Percentiles rank a stretch among this genome's conserved stretches.
These are phyloP conservation scores for Raja brachyura DNA, from an alignment of 2,113 vertebrate genomes.

Conservation along the genomic window DNA sequence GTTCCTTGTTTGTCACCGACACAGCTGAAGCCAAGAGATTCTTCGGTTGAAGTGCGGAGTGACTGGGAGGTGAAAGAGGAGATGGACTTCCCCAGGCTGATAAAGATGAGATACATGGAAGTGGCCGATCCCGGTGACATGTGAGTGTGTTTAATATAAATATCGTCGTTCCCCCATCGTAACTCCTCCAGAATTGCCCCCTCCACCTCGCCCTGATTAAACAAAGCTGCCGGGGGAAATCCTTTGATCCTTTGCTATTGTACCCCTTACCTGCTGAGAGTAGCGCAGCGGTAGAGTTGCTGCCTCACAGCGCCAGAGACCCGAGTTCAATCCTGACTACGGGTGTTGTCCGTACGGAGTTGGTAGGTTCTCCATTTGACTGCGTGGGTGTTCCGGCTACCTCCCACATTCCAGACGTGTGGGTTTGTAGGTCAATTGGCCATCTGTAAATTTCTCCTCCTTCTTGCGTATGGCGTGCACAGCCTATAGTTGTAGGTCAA, in stretches of 20 bases:
- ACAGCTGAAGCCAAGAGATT: slow-evolving; percentile 87
- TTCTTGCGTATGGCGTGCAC: too few relatives aligned
- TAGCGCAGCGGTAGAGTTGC: too few relatives aligned
- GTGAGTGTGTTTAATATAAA: slow-evolving; percentile 57
- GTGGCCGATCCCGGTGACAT: slow-evolving; percentile 88
- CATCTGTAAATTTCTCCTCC: too few relatives aligned
- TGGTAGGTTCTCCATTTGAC: too few relatives aligned
- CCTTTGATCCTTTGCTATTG: background rate
- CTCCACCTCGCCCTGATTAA: background rate
- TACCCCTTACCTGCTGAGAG: background rate
- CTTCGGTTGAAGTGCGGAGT: slow-evolving; percentile 92
- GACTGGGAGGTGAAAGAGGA: slow-evolving; percentile 99
- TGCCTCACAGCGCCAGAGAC: too few relatives aligned
- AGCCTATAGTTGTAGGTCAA: too few relatives aligned
- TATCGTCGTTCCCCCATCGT: background rate
- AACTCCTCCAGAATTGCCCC: background rate
- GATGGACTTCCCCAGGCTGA: slow-evolving; percentile 95
- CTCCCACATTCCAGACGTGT: too few relatives aligned
- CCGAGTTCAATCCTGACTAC: too few relatives aligned
- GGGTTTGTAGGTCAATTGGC: too few relatives aligned
- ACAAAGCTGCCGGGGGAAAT: background rate
- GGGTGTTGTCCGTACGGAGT: too few relatives aligned
- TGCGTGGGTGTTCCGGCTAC: too few relatives aligned
- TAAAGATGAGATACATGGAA: slow-evolving; percentile 99
- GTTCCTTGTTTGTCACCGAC: slow-evolving; percentile 43